phyloP scores from a whole-genome alignment of 2,113 vertebrate species.

The Trichechus manatus region DNA sequence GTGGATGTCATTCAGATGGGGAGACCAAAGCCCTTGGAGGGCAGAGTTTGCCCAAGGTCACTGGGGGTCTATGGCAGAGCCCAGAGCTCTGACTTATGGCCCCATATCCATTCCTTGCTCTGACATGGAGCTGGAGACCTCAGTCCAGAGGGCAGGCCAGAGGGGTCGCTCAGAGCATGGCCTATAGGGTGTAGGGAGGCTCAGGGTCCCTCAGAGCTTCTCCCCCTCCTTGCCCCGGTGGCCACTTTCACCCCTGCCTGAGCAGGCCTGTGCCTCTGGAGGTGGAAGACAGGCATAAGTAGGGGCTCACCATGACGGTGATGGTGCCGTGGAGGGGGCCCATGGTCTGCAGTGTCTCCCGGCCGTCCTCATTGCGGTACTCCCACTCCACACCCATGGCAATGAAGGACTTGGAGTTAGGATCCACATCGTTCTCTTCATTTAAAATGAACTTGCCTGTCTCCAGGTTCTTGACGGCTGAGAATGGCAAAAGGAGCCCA shows the following conservation, averaged over 20 bases:
- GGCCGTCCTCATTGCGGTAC: conserved; percentile 93
- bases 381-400: conserved; percentile 98
- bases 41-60: no score
- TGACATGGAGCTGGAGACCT: neutral
- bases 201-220: neutral
- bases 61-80: accelerated
- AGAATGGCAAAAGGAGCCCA: conserved; percentile 47
- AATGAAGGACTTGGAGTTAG: conserved; percentile 92
- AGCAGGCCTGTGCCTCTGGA: neutral
- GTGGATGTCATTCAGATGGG: neutral
- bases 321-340: conserved; percentile 94
- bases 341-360: conserved; percentile 95
- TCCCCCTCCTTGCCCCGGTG: no score
- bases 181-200: neutral
- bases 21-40: neutral
- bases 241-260: accelerated
- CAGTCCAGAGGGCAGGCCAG: neutral
- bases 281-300: neutral
- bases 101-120: neutral
- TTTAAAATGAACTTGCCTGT: conserved; percentile 95
- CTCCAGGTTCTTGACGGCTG: conserved; percentile 96
- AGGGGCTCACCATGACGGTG: conserved; percentile 93
- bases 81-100: accelerated
- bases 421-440: conserved; percentile 90
- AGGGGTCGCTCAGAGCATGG: accelerated